These are phyloP conservation scores for Calcarius lapponicus DNA, from an alignment of 2,797 vertebrate species.

Conservation along the genomic window DNA sequence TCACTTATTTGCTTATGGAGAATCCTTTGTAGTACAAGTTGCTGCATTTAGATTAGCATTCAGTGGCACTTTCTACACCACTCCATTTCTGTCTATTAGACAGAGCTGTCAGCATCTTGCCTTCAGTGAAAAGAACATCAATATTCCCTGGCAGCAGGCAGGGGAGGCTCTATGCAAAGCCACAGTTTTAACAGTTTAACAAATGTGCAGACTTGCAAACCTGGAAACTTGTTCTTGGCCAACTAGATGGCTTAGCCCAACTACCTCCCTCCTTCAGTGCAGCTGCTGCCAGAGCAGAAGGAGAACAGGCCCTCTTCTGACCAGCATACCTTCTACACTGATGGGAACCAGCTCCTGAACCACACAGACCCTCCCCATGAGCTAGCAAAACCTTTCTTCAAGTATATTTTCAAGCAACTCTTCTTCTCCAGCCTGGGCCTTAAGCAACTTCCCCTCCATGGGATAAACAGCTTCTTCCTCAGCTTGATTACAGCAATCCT, in stretches of 20 bases:
- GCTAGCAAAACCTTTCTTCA: background rate
- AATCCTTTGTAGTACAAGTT: background rate
- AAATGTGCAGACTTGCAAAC: background rate
- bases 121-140: background rate
- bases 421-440: background rate
- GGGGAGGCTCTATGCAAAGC: background rate
- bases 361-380: background rate
- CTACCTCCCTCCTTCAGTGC: background rate
- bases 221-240: background rate
- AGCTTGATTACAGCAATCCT: slow-evolving; percentile 52
- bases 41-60: slow-evolving; percentile 21
- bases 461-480: slow-evolving; percentile 20
- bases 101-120: background rate
- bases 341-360: background rate
- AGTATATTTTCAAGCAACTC: background rate
- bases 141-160: slow-evolving; percentile 4
- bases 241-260: background rate
- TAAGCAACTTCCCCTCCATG: background rate
- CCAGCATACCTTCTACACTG: background rate
- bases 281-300: background rate
- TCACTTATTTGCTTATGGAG: background rate
- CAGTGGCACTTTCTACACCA: background rate
- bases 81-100: background rate
- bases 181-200: background rate
- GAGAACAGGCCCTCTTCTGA: background rate